Evolutionary conservation across 2,113 vertebrate species (phyloP).

Genomic region (Ariopsis seemanni): DNA sequence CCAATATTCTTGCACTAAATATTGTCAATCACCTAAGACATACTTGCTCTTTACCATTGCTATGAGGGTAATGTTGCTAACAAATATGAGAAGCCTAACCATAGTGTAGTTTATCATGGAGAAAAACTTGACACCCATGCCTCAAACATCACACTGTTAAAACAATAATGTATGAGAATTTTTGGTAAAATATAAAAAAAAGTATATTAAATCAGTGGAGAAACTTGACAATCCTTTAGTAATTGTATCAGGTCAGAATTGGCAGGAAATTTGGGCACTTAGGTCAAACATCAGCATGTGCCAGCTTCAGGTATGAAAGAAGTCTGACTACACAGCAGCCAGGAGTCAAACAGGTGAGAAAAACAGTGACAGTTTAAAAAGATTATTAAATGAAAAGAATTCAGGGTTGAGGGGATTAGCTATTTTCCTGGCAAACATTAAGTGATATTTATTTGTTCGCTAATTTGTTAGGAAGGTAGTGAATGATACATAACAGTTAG

Average conservation of each 20-base stretch:
- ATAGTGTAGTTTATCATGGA: background rate
- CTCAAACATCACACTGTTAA: background rate
- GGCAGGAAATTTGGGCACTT: background rate
- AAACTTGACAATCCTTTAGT: background rate
- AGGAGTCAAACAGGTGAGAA: background rate
- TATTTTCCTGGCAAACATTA: background rate
- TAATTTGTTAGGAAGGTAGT: background rate
- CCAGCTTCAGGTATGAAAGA: background rate
- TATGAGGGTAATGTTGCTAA: background rate
- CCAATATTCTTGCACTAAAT: background rate
- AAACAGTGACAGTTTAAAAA: background rate
- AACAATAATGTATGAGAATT: background rate
- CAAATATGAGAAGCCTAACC: background rate
- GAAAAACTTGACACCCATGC: background rate
- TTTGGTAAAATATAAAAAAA: background rate
- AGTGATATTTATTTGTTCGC: background rate
- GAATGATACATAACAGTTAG: background rate
- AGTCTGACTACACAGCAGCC: background rate
- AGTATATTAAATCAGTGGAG: background rate
- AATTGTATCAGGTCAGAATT: background rate
- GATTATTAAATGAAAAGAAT: background rate
- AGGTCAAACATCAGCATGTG: background rate
- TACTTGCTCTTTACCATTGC: background rate
- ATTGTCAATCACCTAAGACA: background rate
- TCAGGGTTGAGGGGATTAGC: background rate